phyloP scores from a whole-genome alignment of 1,140 invertebrate species.

The Ostrea edulis region DNA sequence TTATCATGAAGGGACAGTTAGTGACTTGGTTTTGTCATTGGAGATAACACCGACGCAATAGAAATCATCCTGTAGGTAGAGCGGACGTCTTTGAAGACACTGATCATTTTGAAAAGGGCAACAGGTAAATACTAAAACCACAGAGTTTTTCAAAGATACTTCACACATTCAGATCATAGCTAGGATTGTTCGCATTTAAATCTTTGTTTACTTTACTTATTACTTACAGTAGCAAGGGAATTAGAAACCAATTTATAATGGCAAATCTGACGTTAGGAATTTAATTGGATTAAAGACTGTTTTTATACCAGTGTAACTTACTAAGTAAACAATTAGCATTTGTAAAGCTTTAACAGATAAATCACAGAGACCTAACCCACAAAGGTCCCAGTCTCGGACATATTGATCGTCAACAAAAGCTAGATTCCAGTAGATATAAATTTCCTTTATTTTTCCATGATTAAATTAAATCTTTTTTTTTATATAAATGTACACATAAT shows the following conservation, averaged over 20 bases:
- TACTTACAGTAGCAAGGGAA: slow-evolving; percentile 20
- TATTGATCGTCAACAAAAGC: slow-evolving; percentile 20
- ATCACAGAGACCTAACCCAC: background rate
- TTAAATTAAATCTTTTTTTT: slow-evolving; percentile 34
- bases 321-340: slow-evolving; percentile 17
- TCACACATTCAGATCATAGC: slow-evolving; percentile 5
- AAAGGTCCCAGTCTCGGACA: background rate
- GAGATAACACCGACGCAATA: background rate
- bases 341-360: slow-evolving; percentile 32
- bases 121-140: background rate
- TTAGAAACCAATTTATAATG: slow-evolving; percentile 34
- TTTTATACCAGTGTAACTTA: slow-evolving; percentile 7
- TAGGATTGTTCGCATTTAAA: background rate
- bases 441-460: slow-evolving; percentile 16
- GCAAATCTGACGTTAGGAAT: slow-evolving; percentile 19
- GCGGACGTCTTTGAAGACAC: background rate
- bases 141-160: background rate
- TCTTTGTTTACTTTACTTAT: slow-evolving; percentile 12
- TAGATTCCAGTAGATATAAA: slow-evolving; percentile 2
- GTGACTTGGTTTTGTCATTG: background rate
- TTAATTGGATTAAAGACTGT: slow-evolving; percentile 34
- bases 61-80: background rate
- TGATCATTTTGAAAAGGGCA: background rate
- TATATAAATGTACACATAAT: slow-evolving; percentile 17
- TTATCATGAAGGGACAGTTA: background rate